Conservation (phyloP, 2,113 vertebrate genomes). For the Tor tambroides region DNA sequence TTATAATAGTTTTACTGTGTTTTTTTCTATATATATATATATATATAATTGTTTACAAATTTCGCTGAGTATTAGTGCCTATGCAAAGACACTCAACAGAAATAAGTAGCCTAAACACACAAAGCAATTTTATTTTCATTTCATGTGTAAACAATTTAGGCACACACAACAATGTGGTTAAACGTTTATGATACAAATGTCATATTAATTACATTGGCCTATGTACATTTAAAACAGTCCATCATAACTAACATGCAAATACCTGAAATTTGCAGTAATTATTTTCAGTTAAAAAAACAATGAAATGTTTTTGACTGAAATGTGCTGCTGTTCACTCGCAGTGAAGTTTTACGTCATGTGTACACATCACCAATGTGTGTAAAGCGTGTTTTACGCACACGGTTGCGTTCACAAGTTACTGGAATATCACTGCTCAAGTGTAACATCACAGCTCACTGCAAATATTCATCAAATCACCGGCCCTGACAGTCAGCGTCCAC, state of each 20-base stretch:
- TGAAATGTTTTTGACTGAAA: background rate
- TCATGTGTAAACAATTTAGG: slow-evolving; percentile 63
- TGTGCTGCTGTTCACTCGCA: background rate
- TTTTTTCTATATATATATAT: no score
- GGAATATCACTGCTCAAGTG: slow-evolving; percentile 14
- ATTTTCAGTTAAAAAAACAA: background rate
- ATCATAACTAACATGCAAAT: slow-evolving; percentile 35
- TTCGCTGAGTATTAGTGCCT: background rate
- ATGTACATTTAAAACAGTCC: slow-evolving; percentile 64
- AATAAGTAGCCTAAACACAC: slow-evolving; percentile 47
- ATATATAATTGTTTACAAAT: background rate
- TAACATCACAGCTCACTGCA: slow-evolving; percentile 10
- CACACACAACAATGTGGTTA: slow-evolving; percentile 56
- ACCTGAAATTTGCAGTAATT: background rate
- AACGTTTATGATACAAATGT: slow-evolving; percentile 52
- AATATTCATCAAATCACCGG: background rate
- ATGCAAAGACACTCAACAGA: background rate
- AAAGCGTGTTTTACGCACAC: slow-evolving; percentile 10
- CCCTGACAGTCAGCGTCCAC: background rate
- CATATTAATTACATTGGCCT: slow-evolving; percentile 61
- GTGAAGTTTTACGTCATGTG: background rate
- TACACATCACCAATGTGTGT: background rate
- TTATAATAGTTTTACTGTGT: background rate
- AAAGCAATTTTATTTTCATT: slow-evolving; percentile 67
- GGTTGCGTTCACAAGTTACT: slow-evolving; percentile 17